Conservation (phyloP, 2,113 vertebrate species). For the Gobio gobio region DNA sequence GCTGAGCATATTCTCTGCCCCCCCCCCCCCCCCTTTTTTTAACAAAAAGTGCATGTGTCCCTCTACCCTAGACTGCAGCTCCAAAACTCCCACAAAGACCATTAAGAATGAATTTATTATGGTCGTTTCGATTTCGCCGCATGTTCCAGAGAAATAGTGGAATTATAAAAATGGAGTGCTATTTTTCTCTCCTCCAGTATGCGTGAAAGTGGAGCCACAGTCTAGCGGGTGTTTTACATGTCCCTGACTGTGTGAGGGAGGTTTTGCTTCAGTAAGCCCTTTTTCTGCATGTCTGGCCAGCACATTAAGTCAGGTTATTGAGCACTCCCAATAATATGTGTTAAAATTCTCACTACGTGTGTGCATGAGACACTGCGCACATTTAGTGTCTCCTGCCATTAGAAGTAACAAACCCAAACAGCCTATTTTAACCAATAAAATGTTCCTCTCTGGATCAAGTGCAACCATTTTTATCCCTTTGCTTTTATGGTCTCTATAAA, state of each 20-base stretch:
- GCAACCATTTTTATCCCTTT: slow-evolving; percentile 32
- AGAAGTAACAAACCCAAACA: slow-evolving; percentile 25
- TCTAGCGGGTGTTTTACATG: slow-evolving; percentile 69
- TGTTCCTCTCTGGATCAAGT: not conserved
- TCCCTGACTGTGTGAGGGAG: slow-evolving; percentile 63
- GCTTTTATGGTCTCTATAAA: slow-evolving; percentile 18
- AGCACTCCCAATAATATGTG: slow-evolving; percentile 45
- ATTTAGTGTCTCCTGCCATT: slow-evolving; percentile 8
- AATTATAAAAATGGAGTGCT: slow-evolving; percentile 69
- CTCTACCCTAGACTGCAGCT: slow-evolving; percentile 61
- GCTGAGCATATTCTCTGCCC: slow-evolving; percentile 58
- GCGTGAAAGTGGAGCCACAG: slow-evolving; percentile 67
- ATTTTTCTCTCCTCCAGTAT: slow-evolving; percentile 67
- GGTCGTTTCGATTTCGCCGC: slow-evolving; percentile 74
- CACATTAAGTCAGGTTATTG: slow-evolving; percentile 60
- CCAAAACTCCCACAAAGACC: slow-evolving; percentile 68
- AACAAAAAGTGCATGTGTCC: slow-evolving; percentile 69
- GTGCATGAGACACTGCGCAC: slow-evolving; percentile 20
- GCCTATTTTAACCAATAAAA: slow-evolving; percentile 24
- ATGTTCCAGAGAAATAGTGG: slow-evolving; percentile 73
- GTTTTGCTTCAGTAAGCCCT: slow-evolving; percentile 54
- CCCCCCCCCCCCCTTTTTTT: slow-evolving; percentile 31
- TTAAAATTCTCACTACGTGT: slow-evolving; percentile 28
- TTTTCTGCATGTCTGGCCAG: slow-evolving; percentile 53
- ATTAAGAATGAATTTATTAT: slow-evolving; percentile 76